Conservation (phyloP, 2,797 vertebrate species). For the Sphaeramia orbicularis region DNA sequence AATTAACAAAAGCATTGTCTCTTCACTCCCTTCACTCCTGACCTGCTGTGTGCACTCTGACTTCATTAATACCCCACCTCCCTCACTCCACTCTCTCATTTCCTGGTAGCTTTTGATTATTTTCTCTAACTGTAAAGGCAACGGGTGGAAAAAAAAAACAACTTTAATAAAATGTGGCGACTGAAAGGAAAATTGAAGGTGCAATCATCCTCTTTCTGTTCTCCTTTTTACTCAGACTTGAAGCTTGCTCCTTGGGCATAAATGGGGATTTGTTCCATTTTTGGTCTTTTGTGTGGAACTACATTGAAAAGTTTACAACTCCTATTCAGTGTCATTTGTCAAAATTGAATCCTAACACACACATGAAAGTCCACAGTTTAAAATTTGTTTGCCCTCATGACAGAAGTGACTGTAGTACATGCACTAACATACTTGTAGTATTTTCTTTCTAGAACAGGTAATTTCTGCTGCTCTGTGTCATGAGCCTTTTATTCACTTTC, state of each 20-base stretch:
- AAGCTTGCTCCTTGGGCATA: slow-evolving; percentile 36
- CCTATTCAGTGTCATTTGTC: slow-evolving; percentile 4
- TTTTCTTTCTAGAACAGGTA: slow-evolving; percentile 9
- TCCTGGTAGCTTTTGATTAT: slow-evolving; percentile 28
- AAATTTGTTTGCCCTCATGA: slow-evolving; percentile 14
- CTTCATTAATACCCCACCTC: slow-evolving; percentile 52
- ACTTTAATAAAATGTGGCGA: slow-evolving; percentile 44
- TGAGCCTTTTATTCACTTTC: slow-evolving; percentile 30
- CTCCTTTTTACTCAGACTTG: slow-evolving; percentile 8
- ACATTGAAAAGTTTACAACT: slow-evolving; percentile 46
- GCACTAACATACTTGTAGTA: slow-evolving; percentile 14
- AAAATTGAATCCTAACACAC: slow-evolving; percentile 31
- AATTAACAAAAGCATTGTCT: slow-evolving; percentile 45
- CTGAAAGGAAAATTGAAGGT: slow-evolving; percentile 42
- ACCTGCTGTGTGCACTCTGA: slow-evolving; percentile 40
- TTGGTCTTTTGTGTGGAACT: slow-evolving; percentile 14
- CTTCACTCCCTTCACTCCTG: slow-evolving; percentile 39
- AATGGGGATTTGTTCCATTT: slow-evolving; percentile 44
- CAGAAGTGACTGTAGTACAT: slow-evolving; percentile 7
- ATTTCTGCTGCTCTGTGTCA: slow-evolving; percentile 31
- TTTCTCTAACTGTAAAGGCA: slow-evolving; percentile 21
- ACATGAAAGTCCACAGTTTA: not conserved
- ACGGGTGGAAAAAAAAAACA: slow-evolving; percentile 13
- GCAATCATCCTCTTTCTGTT: slow-evolving; percentile 13
- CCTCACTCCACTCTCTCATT: slow-evolving; percentile 1